Evolutionary conservation across 1,140 invertebrate genomes (phyloP).

Genomic region (Cephus cinctus): DNA sequence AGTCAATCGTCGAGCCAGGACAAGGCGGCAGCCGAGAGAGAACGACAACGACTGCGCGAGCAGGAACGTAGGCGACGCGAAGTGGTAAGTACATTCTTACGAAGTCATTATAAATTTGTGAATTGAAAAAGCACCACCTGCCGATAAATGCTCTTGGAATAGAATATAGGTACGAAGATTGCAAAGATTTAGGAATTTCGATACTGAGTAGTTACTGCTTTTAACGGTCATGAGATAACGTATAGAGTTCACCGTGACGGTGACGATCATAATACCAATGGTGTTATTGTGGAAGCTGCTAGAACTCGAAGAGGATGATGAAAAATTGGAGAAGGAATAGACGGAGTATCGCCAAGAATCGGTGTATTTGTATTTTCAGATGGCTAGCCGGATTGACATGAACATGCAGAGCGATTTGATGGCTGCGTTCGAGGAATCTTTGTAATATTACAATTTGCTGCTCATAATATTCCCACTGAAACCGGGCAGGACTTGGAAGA

Average conservation of each 20-base stretch:
- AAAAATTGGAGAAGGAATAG: too few species aligned
- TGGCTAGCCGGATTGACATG: constrained; percentile 96
- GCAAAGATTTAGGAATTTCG: too few species aligned
- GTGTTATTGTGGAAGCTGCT: too few species aligned
- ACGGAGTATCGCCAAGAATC: constrained; percentile 32
- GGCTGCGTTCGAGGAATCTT: constrained; percentile 94
- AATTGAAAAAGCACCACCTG: too few species aligned
- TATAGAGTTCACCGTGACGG: too few species aligned
- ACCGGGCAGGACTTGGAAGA: constrained; percentile 34
- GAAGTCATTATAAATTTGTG: background rate
- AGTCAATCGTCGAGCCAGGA: constrained; percentile 62
- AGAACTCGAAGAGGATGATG: too few species aligned
- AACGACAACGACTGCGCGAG: constrained; percentile 77
- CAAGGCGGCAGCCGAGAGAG: constrained; percentile 70
- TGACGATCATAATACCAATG: too few species aligned
- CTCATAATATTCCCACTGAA: constrained; percentile 31
- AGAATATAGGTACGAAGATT: too few species aligned
- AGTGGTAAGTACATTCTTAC: constrained; percentile 70
- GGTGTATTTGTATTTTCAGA: constrained; percentile 66
- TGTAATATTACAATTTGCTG: constrained; percentile 62
- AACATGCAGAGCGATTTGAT: constrained; percentile 97
- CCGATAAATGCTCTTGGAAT: too few species aligned
- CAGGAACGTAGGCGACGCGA: constrained; percentile 87
- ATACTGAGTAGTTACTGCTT: too few species aligned
- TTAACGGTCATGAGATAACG: too few species aligned